These are phyloP conservation scores for Drosophila simulans DNA, from an alignment of 1,140 invertebrate genomes.

Conservation along the genomic window DNA sequence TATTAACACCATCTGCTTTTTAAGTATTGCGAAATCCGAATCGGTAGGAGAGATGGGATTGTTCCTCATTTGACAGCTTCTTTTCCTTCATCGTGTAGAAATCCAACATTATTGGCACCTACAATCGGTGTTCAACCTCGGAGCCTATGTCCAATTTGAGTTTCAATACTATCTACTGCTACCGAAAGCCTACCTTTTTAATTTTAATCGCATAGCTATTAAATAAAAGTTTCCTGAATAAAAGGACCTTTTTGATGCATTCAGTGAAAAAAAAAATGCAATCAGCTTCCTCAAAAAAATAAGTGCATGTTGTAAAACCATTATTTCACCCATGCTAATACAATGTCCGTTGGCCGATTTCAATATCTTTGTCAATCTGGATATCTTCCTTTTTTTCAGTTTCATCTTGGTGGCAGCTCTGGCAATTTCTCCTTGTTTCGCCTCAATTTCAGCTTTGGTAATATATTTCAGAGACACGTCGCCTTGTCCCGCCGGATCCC, in stretches of 20 bases:
- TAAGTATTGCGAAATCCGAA: no score
- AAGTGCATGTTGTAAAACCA: not conserved
- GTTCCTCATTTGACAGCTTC: no score
- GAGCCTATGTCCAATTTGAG: not conserved
- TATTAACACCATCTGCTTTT: no score
- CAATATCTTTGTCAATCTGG: constrained; percentile 40
- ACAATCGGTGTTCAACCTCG: not conserved
- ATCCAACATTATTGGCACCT: not conserved
- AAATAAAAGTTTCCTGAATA: no score
- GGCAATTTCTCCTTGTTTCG: constrained; percentile 21
- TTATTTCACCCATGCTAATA: not conserved
- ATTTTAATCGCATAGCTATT: no score
- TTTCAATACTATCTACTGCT: not conserved
- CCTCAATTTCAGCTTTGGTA: constrained; percentile 16
- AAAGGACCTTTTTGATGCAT: no score
- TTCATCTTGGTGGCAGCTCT: constrained; percentile 23
- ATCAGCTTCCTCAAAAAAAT: no score
- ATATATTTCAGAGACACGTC: constrained; percentile 45
- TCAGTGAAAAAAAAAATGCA: no score
- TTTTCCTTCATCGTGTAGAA: not conserved
- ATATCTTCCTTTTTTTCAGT: constrained; percentile 33
- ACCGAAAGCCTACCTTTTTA: not conserved
- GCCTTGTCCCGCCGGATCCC: constrained; percentile 1
- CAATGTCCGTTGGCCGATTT: constrained; percentile 6
- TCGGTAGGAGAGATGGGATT: no score